phyloP scores from a whole-genome alignment of 1,140 invertebrate species.

The Lasioglossum baleicum region DNA sequence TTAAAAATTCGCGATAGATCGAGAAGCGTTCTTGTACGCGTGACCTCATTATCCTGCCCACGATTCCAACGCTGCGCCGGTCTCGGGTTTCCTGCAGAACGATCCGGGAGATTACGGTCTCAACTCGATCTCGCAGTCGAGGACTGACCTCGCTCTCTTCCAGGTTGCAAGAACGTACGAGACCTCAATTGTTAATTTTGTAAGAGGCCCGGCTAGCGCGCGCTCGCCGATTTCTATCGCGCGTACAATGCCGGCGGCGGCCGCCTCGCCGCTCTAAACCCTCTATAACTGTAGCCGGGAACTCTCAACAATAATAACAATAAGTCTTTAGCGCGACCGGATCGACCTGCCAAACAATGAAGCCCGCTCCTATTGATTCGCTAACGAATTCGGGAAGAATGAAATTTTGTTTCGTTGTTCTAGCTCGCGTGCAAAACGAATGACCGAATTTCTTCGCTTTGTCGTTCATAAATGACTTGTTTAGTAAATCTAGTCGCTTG shows the following conservation, averaged over 20 bases:
- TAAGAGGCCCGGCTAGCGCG: not conserved
- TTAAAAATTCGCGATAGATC: not conserved
- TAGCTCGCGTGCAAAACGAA: no score
- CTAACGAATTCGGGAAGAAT: no score
- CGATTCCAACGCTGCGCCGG: not conserved
- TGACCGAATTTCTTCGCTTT: no score
- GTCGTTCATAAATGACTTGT: no score
- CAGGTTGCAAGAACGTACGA: constrained; percentile 5
- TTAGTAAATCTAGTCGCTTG: no score
- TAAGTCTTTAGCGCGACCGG: no score
- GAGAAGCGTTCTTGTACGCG: not conserved
- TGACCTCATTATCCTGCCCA: constrained; percentile 5
- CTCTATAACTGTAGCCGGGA: no score
- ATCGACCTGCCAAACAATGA: no score
- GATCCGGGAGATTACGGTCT: constrained; percentile 1
- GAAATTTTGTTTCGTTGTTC: no score
- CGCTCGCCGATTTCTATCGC: not conserved
- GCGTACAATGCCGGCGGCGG: not conserved
- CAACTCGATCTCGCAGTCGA: not conserved
- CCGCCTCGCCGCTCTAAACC: not conserved
- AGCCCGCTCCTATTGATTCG: no score
- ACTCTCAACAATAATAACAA: no score
- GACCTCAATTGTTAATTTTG: constrained; percentile 6
- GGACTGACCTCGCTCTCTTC: constrained; percentile 5
- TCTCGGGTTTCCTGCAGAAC: not conserved